phyloP scores from a whole-genome alignment of 2,113 vertebrate genomes.

The Bubalus kerabau region DNA sequence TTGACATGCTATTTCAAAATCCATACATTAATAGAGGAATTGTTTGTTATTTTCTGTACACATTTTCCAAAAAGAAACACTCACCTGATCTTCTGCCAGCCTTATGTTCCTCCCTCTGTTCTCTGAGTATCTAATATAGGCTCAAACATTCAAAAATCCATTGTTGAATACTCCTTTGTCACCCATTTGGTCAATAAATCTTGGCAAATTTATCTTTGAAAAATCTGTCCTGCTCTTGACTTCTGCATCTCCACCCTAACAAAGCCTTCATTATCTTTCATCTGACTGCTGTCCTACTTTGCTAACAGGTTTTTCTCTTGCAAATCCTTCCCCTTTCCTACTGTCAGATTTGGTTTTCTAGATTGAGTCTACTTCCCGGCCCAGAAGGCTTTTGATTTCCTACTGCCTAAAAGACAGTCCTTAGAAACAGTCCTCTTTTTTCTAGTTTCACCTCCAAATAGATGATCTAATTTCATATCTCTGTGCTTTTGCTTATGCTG shows the following conservation, averaged over 20 bases:
- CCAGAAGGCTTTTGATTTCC: neutral
- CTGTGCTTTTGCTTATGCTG: neutral
- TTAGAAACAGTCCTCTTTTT: neutral
- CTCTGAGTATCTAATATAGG: neutral
- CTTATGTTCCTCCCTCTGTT: neutral
- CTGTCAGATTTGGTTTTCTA: neutral
- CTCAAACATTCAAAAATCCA: neutral
- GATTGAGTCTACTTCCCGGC: neutral
- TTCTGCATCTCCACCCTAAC: neutral
- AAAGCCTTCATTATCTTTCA: neutral
- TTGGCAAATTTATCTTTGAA: neutral
- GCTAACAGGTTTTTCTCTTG: neutral
- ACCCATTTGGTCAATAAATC: neutral
- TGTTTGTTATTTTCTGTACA: neutral
- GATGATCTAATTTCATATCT: neutral
- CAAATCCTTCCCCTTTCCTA: neutral
- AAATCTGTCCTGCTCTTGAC: neutral
- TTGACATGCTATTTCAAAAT: neutral
- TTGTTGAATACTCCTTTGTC: neutral
- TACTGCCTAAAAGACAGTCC: neutral
- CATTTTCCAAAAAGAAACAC: neutral
- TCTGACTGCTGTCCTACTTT: neutral
- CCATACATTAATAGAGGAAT: neutral
- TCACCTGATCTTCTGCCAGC: neutral
- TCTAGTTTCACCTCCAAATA: neutral